Percentiles rank a stretch among this genome's conserved stretches.
Conservation (phyloP, 1,140 invertebrate genomes). For the Heliconius himera region DNA sequence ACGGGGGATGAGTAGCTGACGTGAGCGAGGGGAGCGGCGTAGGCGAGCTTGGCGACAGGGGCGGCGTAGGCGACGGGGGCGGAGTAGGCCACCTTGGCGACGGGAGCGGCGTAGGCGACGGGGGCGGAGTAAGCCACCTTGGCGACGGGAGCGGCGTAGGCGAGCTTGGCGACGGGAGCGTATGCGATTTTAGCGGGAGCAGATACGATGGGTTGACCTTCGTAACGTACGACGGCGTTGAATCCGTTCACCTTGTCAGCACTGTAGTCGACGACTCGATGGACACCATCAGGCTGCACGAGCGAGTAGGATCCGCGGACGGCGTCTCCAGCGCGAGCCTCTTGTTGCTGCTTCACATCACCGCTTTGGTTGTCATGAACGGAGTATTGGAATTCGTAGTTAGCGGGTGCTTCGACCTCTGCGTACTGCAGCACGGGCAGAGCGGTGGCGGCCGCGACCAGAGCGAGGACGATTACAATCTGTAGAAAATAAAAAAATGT, state of each 20-base stretch:
- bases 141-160: slow-evolving; percentile 37
- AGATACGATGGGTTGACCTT: slow-evolving; percentile 52
- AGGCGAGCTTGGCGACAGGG: slow-evolving; percentile 49
- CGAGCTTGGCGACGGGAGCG: slow-evolving; percentile 43
- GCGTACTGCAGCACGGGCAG: slow-evolving; percentile 59
- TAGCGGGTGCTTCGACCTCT: slow-evolving; percentile 82
- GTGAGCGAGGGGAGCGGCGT: slow-evolving; percentile 50
- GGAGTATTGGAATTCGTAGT: slow-evolving; percentile 86
- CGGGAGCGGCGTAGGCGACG: slow-evolving; percentile 23
- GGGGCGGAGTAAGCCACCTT: too few relatives aligned
- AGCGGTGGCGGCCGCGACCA: slow-evolving; percentile 59
- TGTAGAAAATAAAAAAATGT: slow-evolving; percentile 38
- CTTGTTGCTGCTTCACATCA: slow-evolving; percentile 76
- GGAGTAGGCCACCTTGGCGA: too few relatives aligned
- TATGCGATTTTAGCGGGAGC: slow-evolving; percentile 55
- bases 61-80: slow-evolving; percentile 11
- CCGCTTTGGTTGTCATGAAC: slow-evolving; percentile 83
- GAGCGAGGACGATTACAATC: slow-evolving; percentile 59
- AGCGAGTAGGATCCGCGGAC: slow-evolving; percentile 84
- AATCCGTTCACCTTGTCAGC: slow-evolving; percentile 61
- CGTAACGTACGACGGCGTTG: slow-evolving; percentile 65
- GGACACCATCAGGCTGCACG: slow-evolving; percentile 82
- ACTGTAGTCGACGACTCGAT: slow-evolving; percentile 85
- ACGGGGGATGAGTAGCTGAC: slow-evolving; percentile 61
- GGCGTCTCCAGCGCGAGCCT: slow-evolving; percentile 80